Evolutionary conservation across 2,113 vertebrate species (phyloP), one percentile per base, ranked within the genome.

Genomic region (Anthoscopus minutus): DNA sequence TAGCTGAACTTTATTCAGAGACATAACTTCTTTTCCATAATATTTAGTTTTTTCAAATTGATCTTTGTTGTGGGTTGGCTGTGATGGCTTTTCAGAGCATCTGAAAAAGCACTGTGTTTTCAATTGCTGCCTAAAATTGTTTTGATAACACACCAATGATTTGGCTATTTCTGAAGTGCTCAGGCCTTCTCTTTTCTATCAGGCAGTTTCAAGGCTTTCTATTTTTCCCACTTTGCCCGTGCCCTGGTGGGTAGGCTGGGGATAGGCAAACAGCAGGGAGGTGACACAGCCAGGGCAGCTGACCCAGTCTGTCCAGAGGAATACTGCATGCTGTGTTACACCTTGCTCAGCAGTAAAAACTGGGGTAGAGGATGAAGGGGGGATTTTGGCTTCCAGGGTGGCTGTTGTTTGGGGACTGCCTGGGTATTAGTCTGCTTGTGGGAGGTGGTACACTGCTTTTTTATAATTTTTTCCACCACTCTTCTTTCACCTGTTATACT

Each of bases 91-190:
- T 53, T 70, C 38, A 61, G 22, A 53, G 15, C 31, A 82, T 47
- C 15, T 8, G 0, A 3, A 40, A 61, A 4, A 2, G 13, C 0
- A 0, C 11, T 3, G 9, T 42, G 27, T 24, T 94, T 62, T 64
- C 7, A 2, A 72, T 40, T 44, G 72, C n/a, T 62, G 7, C 3
- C 40, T 35, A 44, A 33, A 72, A 21, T 7, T 1, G 4, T 74
- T 25, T 5, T 45, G 33, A 1, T 30, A 60, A 65, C 22, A 50
- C 31, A 77, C 22, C 22, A 44, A 17, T 50, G 23, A 42, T 65
- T 16, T 35, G 47, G 23, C 44, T 90, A 3, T 13, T n/a, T 42
- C 23, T 87, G 67, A 79, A 57, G 23, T 47, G 14, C 23, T 61
- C 25, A 47, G 28, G 22, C 6, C 33, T 71, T 38, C 25, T 60